A percentile compares a stretch with the other conserved stretches of the same genome.
phyloP scores from a whole-genome alignment of 2,888 invertebrate species.

The Mesochorus sp. region DNA sequence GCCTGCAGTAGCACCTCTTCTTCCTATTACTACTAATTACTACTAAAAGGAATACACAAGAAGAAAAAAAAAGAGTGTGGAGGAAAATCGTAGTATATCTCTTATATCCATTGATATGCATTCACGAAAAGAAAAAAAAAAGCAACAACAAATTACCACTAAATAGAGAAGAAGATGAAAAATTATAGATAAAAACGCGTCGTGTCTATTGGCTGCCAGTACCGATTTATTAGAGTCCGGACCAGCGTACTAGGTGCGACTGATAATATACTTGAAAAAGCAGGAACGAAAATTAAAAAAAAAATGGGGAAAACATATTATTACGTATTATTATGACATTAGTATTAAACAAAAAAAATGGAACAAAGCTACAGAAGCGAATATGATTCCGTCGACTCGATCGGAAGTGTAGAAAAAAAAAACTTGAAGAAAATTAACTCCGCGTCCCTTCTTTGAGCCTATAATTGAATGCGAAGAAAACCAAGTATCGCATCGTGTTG shows the following conservation, averaged over 20 bases:
- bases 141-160: slow-evolving; percentile 17
- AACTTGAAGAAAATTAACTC: slow-evolving; percentile 18
- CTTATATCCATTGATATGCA: too few relatives aligned
- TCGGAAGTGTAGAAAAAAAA: slow-evolving; percentile 33
- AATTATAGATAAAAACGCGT: slow-evolving; percentile 61
- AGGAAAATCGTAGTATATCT: too few relatives aligned
- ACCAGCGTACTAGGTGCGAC: slow-evolving; percentile 52
- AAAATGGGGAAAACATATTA: slow-evolving; percentile 49
- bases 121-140: background rate
- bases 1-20: slow-evolving; percentile 60
- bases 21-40: too few relatives aligned
- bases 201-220: slow-evolving; percentile 62
- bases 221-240: slow-evolving; percentile 53
- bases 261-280: slow-evolving; percentile 36
- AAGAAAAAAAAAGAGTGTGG: slow-evolving; percentile 1
- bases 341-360: slow-evolving; percentile 37
- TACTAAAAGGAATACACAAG: too few relatives aligned
- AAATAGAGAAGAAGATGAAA: slow-evolving; percentile 48
- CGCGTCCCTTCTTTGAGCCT: slow-evolving; percentile 28
- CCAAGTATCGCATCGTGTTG: slow-evolving; percentile 43
- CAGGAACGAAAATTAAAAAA: slow-evolving; percentile 22
- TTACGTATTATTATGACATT: slow-evolving; percentile 54
- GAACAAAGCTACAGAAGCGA: slow-evolving; percentile 22
- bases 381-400: slow-evolving; percentile 44
- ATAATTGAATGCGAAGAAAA: slow-evolving; percentile 23